Evolutionary conservation across 1,140 invertebrate genomes (phyloP), one percentile per base, ranked within the genome.

Genomic region (Ooceraea biroi): DNA sequence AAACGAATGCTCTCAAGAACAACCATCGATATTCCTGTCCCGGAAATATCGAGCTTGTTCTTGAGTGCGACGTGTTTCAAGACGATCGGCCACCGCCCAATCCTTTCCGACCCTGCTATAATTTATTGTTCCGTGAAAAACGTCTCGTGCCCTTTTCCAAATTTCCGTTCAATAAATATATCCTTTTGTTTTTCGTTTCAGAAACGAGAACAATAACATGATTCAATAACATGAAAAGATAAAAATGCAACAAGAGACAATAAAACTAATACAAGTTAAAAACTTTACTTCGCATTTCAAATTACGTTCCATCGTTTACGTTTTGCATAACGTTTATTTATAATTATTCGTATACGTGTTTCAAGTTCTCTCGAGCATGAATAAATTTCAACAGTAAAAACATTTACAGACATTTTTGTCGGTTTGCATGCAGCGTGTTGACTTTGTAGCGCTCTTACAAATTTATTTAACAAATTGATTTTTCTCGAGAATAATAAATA

Each of bases 1-100:
- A 36, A 80, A 80, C 76, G 76, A 80, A 80, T 71, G 76, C 76
- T 80, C 76, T 80, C 65, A 71, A 80, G 76, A 80, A 69, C 76
- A 78, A 66, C 76, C 76, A 78, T 78, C 76, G 76, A 78, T 78
- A 78, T 78, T 78, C 76, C 65, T 50, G 76, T 78, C 76, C 58
- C 76, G 76, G 76, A 78, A 78, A 78, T 78, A 78, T 78, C 76
- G 76, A 48, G 48, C 63, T 78, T 69, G 76, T 69, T 78, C 63
- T 78, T 27, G 50, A 78, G 76, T 19, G 65, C 76, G 76, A 78
- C 63, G 76, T 69, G 60, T 50, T 69, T 55, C 63, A 57, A 19
- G 76, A 78, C 76, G 76, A 78, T 78, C 63, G 76, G 27, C 46
- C 30, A n/a, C 44, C 57, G 2, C 17, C n/a, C 27, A 36, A 36